Base-by-base conservation (phyloP, 2,113 vertebrate genomes). In the Hippocampus mohnikei region DNA sequence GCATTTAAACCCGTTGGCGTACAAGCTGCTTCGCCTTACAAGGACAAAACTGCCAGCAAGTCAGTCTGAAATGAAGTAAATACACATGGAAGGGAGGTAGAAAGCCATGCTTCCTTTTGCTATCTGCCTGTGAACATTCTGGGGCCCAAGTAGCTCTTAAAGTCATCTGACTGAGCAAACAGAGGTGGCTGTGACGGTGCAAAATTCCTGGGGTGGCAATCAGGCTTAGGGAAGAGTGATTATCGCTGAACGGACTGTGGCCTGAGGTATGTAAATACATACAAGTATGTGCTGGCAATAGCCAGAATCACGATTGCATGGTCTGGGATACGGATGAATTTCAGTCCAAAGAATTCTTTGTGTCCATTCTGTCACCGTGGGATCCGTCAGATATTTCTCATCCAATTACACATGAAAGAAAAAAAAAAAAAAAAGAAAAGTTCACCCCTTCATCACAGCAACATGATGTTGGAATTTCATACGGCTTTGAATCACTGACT, bases 171-270 rank as follows among this genome's bases (percentile, higher is more conserved):
- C 48, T 0, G 15, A 53, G 61, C 60, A 56, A 76, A 68, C 75
- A 70, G 72, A 33, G 59, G 5, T 37, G 74, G 74, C 76, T 68
- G 61, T 80, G 78, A 78, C 41, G 41, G 85, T 60, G 73, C 81
- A 85, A 88, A 89, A 78, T 79, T 87, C 81, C 67, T 73, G 56
- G 72, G 80, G 75, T 75, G 73, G 73, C 69, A 76, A 73, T 67
- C 74, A 68, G 82, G 74, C 76, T 85, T 83, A 84, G 75, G 75
- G 76, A 82, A 69, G 70, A 77, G 64, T 64, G 79, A 88, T 81
- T 86, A 80, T 73, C 85, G 69, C 70, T 61, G 71, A 74, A 67
- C 52, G 77, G 75, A 86, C 78, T 85, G 77, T 80, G 79, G 70
- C 76, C 81, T 78, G 1, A 4, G 46, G 58, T 52, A 53, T 58